Base-by-base conservation (phyloP, 2,888 invertebrate genomes). In the Gastracanthus pulcherrimus region DNA sequence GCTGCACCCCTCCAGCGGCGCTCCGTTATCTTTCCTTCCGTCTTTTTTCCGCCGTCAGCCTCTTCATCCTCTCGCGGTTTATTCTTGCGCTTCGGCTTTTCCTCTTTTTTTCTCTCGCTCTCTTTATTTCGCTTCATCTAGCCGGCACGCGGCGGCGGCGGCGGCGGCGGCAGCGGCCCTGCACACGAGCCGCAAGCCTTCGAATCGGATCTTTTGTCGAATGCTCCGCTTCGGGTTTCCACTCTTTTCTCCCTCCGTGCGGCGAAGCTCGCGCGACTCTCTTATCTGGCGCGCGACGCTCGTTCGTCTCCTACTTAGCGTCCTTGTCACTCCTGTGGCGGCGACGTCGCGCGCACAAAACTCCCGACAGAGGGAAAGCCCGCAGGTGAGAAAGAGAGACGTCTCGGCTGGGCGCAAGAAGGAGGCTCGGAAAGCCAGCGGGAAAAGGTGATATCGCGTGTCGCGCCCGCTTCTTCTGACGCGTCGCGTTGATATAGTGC, bases 11-110 rank as follows among this genome's bases (percentile, higher is more conserved):
- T n/a, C n/a, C n/a, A n/a, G n/a, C n/a, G n/a, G n/a, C n/a, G 58
- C 70, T 55, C 81, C 74, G 69, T 72, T 81, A 81, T 81, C 76
- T 81, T 67, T 67, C 48, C 76, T 71, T 48, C 67, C 76, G 70
- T 71, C 64, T 45, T 76, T 80, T 75, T 80, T 80, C 69, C 75
- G 31, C 62, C 76, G 66, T 51, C 74, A 36, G 58, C 29, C 70
- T 64, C 71, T 58, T 76, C 76, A 45, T 58, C 66, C 62, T 66
- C n/a, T 58, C 81, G 81, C 76, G 67, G 60, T 70, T 72, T 76
- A 64, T 67, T 72, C 69, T 69, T 31, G 67, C 69, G 66, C 64
- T 36, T n/a, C 48, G 38, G 31, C 34, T 55, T 62, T 71, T 72
- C 45, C 19, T 31, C 38, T 70, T 69, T 64, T 78, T 80, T 70